A percentile compares a stretch with the other conserved stretches of the same genome.
These are phyloP conservation scores for Tinea semifulvella DNA, from an alignment of 2,888 invertebrate genomes.

Conservation along the genomic window DNA sequence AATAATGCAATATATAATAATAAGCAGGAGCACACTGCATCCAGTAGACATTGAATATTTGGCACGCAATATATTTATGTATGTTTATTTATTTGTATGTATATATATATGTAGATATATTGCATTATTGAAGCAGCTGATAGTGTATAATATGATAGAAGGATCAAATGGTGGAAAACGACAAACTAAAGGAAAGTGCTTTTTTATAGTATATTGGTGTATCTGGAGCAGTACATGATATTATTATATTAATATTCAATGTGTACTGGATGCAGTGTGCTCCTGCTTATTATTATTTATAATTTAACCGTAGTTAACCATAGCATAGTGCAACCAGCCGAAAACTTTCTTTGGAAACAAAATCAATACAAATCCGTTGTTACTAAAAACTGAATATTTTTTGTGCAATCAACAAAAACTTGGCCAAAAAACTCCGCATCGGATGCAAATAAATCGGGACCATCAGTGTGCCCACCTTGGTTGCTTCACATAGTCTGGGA, in stretches of 20 bases:
- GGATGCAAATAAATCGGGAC: constrained; percentile 52
- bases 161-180: too few relatives aligned
- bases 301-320: neutral
- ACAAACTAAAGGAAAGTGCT: too few relatives aligned
- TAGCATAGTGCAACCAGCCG: constrained; percentile 1
- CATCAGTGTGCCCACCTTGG: constrained; percentile 47
- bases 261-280: neutral
- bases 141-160: too few relatives aligned
- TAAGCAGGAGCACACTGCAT: neutral
- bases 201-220: too few relatives aligned
- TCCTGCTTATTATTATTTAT: neutral
- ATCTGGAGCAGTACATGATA: too few relatives aligned
- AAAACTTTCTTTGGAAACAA: constrained; percentile 33
- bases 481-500: neutral
- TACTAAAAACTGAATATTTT: constrained; percentile 42
- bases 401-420: constrained; percentile 46
- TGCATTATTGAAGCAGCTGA: too few relatives aligned
- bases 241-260: too few relatives aligned
- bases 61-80: too few relatives aligned
- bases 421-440: constrained; percentile 41
- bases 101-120: too few relatives aligned
- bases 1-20: neutral
- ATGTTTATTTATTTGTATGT: too few relatives aligned
- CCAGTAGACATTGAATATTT: neutral
- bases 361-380: constrained; percentile 34